Percentiles rank a stretch among this genome's conserved stretches.
Evolutionary conservation across 2,888 invertebrate genomes (phyloP).

Genomic region (Folsomia manolachei): DNA sequence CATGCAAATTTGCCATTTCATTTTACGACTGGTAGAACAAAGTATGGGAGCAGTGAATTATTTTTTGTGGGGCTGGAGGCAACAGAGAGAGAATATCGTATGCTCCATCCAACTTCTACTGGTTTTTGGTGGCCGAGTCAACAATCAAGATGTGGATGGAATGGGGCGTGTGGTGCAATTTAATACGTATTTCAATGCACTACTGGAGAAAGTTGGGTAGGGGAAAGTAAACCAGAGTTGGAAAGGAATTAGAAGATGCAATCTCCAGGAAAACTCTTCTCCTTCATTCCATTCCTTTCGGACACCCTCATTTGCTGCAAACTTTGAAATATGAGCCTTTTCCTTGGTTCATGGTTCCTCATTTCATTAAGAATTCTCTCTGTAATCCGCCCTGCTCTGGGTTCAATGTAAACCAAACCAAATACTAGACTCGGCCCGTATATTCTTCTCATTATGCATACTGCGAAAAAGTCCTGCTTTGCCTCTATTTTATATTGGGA

Average conservation of each 20-base stretch:
- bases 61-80: background rate
- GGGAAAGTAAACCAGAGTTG: background rate
- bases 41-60: background rate
- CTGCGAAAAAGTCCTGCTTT: too few species aligned
- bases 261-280: background rate
- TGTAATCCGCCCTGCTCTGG: background rate
- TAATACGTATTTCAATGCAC: too few species aligned
- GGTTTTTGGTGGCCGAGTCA: too few species aligned
- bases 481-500: too few species aligned
- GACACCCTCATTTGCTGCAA: constrained; percentile 3
- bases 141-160: background rate
- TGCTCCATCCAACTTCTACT: too few species aligned
- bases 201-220: too few species aligned
- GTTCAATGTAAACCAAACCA: too few species aligned
- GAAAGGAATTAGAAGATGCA: constrained; percentile 8
- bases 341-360: constrained; percentile 1
- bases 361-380: constrained; percentile 4
- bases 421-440: too few species aligned
- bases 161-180: too few species aligned
- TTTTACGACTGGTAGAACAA: background rate
- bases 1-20: background rate
- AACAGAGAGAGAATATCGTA: background rate
- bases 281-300: constrained; percentile 1
- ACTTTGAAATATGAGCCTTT: constrained; percentile 1
- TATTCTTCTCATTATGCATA: too few species aligned